Base-by-base conservation (phyloP, 2,113 vertebrate species). In the Grallaria varia region DNA sequence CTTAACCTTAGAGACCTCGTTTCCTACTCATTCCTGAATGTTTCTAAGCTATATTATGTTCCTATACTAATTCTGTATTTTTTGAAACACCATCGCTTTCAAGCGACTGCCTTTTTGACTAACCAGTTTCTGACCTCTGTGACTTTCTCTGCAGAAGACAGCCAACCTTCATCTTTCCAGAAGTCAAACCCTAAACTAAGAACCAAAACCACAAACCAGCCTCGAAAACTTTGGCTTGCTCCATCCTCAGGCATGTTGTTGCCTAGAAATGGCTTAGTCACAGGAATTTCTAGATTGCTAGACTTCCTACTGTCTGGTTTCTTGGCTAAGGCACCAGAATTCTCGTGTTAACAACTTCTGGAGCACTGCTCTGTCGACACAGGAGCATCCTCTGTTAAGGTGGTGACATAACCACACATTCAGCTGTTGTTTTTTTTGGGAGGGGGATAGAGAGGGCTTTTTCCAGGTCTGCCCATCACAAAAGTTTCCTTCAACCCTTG, bases 191-290 rank as follows among this genome's bases (percentile, higher is more conserved):
- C 42, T 63, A 55, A 96, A 67, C 52, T 63, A 71, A 88, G 71
- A 93, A 71, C n/a, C 45, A 72, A 85, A 96, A 90, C 7, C 75
- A 88, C 87, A 83, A 81, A 83, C 39, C 66, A 75, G 49, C 58
- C 75, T 86, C 30, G 44, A 75, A 85, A 87, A 66, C 62, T 62
- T 93, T 45, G 53, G 62, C 71, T 82, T 79, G 3, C 14, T 85
- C 84, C 37, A 80, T 21, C 42, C 50, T 49, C 23, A 73, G 63
- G 45, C 68, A 52, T 75, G 72, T 69, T 0, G 3, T 83, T 91
- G 94, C 78, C 90, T 95, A 63, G 85, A 83, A 85, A 95, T 90
- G 23, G 67, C 68, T 90, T 83, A 77, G 68, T 67, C 19, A 6
- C 68, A 90, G 75, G 24, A 35, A 27, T 86, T 90, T 91, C 93